These are phyloP conservation scores for Drosophila meridionalis DNA, from an alignment of 2,888 invertebrate species.

Conservation along the genomic window DNA sequence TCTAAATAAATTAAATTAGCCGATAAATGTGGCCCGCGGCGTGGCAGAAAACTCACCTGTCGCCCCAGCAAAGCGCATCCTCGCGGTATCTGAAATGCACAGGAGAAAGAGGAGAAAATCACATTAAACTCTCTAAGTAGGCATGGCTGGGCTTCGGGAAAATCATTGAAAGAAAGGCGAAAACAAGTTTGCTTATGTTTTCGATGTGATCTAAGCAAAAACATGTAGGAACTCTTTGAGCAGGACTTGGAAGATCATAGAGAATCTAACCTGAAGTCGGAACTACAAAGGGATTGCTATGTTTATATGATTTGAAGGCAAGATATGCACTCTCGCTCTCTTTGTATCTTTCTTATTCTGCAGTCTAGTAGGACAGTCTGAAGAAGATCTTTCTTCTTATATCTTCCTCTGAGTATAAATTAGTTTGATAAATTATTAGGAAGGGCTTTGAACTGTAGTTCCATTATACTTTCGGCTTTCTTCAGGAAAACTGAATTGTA, in stretches of 20 bases:
- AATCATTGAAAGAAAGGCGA: neutral
- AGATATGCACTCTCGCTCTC: neutral
- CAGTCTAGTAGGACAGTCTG: neutral
- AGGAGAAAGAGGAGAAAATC: constrained; percentile 69
- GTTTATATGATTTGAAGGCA: neutral
- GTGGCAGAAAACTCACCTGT: constrained; percentile 88
- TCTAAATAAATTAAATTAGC: constrained; percentile 83
- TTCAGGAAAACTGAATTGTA: no score
- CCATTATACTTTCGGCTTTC: neutral
- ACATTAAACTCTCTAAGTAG: constrained; percentile 1
- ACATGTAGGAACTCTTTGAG: neutral
- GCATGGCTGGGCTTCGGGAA: neutral
- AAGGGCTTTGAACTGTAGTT: neutral
- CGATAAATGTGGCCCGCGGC: constrained; percentile 80
- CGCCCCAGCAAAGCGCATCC: constrained; percentile 94
- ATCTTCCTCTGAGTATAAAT: no score
- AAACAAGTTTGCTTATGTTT: neutral
- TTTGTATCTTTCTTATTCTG: neutral
- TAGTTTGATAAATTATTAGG: no score
- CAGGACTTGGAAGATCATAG: neutral
- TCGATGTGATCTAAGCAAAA: neutral
- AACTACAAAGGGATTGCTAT: neutral
- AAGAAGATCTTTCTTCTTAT: no score
- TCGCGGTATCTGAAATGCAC: constrained; percentile 93
- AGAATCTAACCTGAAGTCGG: neutral